Conservation (phyloP, 2,113 vertebrate genomes). For the Chloropsis hardwickii region DNA sequence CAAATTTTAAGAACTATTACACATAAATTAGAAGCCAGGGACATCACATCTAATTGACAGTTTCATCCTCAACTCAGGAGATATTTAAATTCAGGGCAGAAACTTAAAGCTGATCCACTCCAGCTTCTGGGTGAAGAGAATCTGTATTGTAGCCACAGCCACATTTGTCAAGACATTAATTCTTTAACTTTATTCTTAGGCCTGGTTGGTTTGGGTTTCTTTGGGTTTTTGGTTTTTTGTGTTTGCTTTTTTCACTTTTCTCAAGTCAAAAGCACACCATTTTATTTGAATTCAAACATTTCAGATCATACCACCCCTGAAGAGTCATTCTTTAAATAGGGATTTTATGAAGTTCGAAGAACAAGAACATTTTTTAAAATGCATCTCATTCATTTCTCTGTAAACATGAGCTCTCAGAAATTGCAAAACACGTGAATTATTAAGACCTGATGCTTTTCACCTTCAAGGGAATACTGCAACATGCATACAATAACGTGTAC, state of each 20-base stretch:
- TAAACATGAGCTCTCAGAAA: background rate
- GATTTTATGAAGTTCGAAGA: background rate
- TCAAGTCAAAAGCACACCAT: background rate
- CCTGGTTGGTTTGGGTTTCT: background rate
- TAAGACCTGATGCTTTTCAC: background rate
- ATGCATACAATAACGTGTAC: background rate
- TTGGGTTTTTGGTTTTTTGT: background rate
- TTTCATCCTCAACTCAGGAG: background rate
- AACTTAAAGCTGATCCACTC: background rate
- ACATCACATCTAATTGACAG: background rate
- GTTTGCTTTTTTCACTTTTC: background rate
- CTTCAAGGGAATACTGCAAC: background rate
- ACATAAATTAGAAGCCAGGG: background rate
- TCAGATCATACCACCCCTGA: background rate
- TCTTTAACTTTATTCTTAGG: background rate
- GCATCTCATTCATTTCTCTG: background rate
- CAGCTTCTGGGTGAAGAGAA: background rate
- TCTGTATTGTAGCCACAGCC: background rate
- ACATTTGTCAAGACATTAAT: background rate
- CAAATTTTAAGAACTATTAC: background rate
- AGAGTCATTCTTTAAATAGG: background rate
- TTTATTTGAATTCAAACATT: constrained; percentile 24
- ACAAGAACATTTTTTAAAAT: background rate
- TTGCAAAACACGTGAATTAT: background rate
- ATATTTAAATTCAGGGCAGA: background rate